A percentile compares a stretch with the other conserved stretches of the same genome.
These are phyloP conservation scores for Luidia sarsii DNA, from an alignment of 53 echinoderm and acorn worm species.

Conservation along the genomic window DNA sequence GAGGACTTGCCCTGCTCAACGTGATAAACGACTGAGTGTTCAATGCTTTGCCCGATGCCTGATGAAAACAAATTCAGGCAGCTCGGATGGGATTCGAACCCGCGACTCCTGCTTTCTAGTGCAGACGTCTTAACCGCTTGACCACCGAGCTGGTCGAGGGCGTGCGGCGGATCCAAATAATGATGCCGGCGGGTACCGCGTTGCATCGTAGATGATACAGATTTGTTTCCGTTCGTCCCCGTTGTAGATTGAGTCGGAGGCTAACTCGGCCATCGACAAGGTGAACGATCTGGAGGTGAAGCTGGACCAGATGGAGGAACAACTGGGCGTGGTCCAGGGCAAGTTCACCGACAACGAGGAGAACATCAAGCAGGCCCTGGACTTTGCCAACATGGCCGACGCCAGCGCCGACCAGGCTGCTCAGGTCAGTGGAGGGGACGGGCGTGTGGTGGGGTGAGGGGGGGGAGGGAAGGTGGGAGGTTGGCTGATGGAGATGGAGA, in stretches of 20 bases:
- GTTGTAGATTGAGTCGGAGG: conserved; percentile 84
- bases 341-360: conserved; percentile 77
- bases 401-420: conserved; percentile 58
- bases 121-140: too few relatives aligned
- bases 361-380: conserved; percentile 62
- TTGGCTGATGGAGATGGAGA: background rate
- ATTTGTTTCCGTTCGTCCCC: background rate
- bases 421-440: conserved; percentile 37
- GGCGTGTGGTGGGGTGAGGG: too few relatives aligned
- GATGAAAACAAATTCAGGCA: too few relatives aligned
- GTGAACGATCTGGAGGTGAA: conserved; percentile 58
- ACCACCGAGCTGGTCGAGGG: too few relatives aligned
- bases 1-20: background rate
- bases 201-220: too few relatives aligned
- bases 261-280: conserved; percentile 67
- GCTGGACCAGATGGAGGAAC: conserved; percentile 73
- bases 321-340: conserved; percentile 67
- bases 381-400: conserved; percentile 72
- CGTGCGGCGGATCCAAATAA: too few relatives aligned
- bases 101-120: too few relatives aligned
- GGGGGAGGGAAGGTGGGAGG: background rate
- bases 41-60: too few relatives aligned
- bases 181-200: too few relatives aligned
- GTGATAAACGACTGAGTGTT: background rate
- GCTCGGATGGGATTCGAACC: too few relatives aligned